Base-by-base conservation (phyloP, 2,797 vertebrate species). In the Echiichthys vipera region DNA sequence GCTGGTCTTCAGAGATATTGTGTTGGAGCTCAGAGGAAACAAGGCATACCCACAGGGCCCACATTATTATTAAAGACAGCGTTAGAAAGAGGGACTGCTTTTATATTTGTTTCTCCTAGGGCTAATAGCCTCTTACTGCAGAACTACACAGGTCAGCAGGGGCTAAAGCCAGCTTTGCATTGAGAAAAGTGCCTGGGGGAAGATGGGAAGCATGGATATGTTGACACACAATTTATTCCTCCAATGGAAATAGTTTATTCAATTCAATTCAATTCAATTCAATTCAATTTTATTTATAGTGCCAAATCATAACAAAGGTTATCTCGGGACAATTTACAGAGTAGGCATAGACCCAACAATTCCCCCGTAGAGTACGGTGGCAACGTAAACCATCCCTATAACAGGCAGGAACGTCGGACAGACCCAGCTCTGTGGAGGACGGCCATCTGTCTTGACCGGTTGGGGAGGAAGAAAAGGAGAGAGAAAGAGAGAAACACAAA, bases 161-260 rank as follows among this genome's bases (percentile, higher is more conserved):
- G 80, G 91, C 85, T 88, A 84, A 84, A 89, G 79, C 80, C 81
- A 67, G 77, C 84, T 89, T 87, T 90, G 85, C 89, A 86, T 70
- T 70, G 68, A 88, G 74, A 85, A 74, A 71, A 80, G 25, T 0
- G 42, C 84, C 86, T 83, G 39, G 13, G 85, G 91, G 83, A 80
- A 89, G 87, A 87, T 74, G 37, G 87, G 78, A 84, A 80, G 68
- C 32, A 0, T 27, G 69, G 58, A 81, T 80, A 54, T 88, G 82
- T 83, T 86, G 88, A 89, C 80, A 84, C 74, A 64, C 63, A 68
- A 84, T 85, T 83, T 77, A 85, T 9, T 76, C 66, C 77, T 77
- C 51, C 80, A 87, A 87, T 83, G 66, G 53, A 78, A 74, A 57
- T 30, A n/a, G n/a, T n/a, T n/a, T n/a, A n/a, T n/a, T n/a, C n/a